Evolutionary conservation across 92 coral and sea anemone genomes (phyloP).

Genomic region (Phenganax stokvisi): DNA sequence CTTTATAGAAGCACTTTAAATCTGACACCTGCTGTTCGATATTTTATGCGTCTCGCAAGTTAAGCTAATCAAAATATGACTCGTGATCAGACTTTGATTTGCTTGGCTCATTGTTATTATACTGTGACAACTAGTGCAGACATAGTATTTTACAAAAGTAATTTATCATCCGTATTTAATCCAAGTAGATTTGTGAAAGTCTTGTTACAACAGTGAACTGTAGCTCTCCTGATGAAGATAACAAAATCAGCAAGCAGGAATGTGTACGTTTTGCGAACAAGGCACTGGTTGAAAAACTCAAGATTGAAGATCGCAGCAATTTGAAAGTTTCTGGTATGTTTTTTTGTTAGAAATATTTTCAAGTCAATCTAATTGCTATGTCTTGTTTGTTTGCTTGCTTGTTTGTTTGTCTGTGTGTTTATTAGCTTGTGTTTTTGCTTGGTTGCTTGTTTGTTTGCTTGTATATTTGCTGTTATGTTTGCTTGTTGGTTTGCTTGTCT

Average conservation of each 20-base stretch:
- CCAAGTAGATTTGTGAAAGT: slow-evolving; percentile 64
- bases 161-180: background rate
- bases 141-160: no score
- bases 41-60: no score
- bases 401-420: background rate
- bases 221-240: slow-evolving; percentile 49
- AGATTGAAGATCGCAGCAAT: slow-evolving; percentile 71
- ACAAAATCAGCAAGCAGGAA: slow-evolving; percentile 56
- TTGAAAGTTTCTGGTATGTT: slow-evolving; percentile 76
- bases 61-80: no score
- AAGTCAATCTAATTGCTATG: background rate
- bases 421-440: no score
- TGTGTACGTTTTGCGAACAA: slow-evolving; percentile 73
- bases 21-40: background rate
- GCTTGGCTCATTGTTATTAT: no score
- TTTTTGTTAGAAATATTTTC: background rate
- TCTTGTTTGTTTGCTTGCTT: background rate
- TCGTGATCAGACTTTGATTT: no score
- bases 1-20: background rate
- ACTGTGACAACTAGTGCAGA: no score
- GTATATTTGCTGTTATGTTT: no score
- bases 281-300: slow-evolving; percentile 68
- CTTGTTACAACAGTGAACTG: slow-evolving; percentile 72
- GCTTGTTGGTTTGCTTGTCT: no score
- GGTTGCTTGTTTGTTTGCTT: no score